Conservation (phyloP, 1,140 invertebrate genomes). For the Anoplolepis gracilipes region DNA sequence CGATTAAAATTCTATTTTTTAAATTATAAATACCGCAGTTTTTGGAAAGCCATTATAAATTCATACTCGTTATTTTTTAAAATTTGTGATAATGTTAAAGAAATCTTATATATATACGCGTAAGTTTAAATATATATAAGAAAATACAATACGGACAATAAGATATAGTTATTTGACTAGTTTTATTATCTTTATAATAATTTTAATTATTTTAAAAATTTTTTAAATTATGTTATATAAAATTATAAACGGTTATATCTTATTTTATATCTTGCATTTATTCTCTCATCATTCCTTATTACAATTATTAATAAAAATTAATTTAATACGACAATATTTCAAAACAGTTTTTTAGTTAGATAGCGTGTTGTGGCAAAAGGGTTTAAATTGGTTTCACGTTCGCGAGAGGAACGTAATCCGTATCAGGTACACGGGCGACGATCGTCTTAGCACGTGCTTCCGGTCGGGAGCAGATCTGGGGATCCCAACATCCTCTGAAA, state of each 20-base stretch:
- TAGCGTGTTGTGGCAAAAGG: slow-evolving; percentile 21
- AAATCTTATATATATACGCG: not conserved
- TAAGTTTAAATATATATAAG: not conserved
- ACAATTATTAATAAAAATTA: not conserved
- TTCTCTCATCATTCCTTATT: too few species aligned
- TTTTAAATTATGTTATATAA: not conserved
- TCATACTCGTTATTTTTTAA: not conserved
- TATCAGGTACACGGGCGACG: slow-evolving; percentile 62
- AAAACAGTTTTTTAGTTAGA: not conserved
- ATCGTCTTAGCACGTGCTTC: slow-evolving; percentile 71
- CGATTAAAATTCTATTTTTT: not conserved
- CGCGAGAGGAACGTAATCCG: slow-evolving; percentile 67
- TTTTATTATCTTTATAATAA: not conserved
- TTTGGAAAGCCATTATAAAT: slow-evolving; percentile 2
- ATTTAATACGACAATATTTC: not conserved
- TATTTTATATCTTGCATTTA: not conserved
- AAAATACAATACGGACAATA: not conserved
- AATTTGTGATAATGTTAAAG: not conserved
- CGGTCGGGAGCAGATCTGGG: slow-evolving; percentile 32
- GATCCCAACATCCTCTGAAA: slow-evolving; percentile 4
- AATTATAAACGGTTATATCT: too few species aligned
- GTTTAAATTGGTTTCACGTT: slow-evolving; percentile 76
- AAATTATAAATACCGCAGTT: not conserved
- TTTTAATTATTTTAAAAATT: not conserved
- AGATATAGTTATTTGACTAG: not conserved